Conservation (phyloP, 37 sponge, comb jelly and placozoan genomes). For the Dysidea cf. avara region DNA sequence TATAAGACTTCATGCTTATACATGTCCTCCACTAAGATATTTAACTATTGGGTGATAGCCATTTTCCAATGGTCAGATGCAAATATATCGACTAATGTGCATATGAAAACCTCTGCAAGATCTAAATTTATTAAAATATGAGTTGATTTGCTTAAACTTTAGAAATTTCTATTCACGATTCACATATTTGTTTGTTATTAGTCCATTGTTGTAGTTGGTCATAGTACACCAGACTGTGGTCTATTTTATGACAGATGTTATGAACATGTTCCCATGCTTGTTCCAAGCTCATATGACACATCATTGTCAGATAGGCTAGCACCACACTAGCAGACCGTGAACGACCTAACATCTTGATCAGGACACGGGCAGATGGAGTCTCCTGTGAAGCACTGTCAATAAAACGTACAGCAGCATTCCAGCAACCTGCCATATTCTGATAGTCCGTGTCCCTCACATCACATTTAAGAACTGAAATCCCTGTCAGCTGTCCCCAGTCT, state of each 20-base stretch:
- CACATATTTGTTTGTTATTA: too few species aligned
- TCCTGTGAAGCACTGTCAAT: conserved; percentile 13
- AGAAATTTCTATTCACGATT: too few species aligned
- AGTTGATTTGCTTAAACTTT: too few species aligned
- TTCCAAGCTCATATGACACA: conserved; percentile 1
- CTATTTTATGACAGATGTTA: conserved; percentile 59
- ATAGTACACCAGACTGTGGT: conserved; percentile 36
- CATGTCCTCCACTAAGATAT: too few species aligned
- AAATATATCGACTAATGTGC: too few species aligned
- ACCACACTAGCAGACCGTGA: conserved; percentile 64
- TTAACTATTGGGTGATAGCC: too few species aligned
- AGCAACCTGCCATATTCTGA: conserved; percentile 50
- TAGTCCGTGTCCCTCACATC: conserved; percentile 31
- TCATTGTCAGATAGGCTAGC: conserved; percentile 55
- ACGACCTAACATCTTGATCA: conserved; percentile 57
- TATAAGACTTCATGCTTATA: too few species aligned
- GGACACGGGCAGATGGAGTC: conserved; percentile 9
- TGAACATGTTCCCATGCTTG: conserved; percentile 46
- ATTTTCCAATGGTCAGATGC: too few species aligned
- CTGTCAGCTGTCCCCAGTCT: conserved; percentile 42
- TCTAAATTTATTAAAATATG: too few species aligned
- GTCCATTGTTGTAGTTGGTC: conserved; percentile 57
- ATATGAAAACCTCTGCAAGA: too few species aligned
- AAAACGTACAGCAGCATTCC: conserved; percentile 42
- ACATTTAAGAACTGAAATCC: conserved; percentile 36